Evolutionary conservation across 1,140 invertebrate species (phyloP).

Genomic region (Halictus rubicundus): DNA sequence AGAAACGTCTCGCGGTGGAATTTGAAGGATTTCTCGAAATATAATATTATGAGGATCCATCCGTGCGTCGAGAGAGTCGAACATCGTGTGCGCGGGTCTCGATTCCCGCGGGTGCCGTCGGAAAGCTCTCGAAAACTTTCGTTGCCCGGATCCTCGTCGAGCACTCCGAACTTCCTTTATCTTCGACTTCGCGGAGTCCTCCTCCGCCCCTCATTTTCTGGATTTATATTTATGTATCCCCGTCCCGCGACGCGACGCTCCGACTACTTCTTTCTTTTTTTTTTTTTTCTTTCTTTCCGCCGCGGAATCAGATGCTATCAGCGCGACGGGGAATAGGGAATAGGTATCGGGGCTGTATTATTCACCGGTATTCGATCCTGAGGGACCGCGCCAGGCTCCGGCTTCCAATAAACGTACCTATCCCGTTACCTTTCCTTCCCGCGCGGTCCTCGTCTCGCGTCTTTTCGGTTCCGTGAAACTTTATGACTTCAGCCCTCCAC

Average conservation of each 20-base stretch:
- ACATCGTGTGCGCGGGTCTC: constrained; percentile 35
- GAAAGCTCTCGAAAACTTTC: constrained; percentile 58
- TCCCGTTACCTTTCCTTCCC: neutral
- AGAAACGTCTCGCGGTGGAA: constrained; percentile 40
- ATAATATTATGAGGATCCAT: constrained; percentile 61
- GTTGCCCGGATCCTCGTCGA: constrained; percentile 29
- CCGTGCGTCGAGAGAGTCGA: neutral
- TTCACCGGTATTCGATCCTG: constrained; percentile 46
- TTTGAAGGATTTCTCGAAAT: constrained; percentile 58
- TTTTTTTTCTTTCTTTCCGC: neutral
- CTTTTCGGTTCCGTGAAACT: constrained; percentile 26
- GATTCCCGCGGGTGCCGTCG: constrained; percentile 57
- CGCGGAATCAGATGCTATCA: constrained; percentile 40
- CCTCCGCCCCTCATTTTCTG: neutral
- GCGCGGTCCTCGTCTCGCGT: neutral
- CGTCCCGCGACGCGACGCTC: no score
- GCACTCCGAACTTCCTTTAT: constrained; percentile 44
- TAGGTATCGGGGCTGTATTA: constrained; percentile 52
- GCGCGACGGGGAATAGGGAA: constrained; percentile 28
- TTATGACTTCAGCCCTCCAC: constrained; percentile 3
- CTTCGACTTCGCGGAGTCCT: constrained; percentile 4
- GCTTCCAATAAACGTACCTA: constrained; percentile 49
- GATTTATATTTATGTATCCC: constrained; percentile 58
- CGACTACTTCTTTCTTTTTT: no score
- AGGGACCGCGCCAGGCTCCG: constrained; percentile 13